phyloP scores from a whole-genome alignment of 2,113 vertebrate species.

The Calonectris borealis region DNA sequence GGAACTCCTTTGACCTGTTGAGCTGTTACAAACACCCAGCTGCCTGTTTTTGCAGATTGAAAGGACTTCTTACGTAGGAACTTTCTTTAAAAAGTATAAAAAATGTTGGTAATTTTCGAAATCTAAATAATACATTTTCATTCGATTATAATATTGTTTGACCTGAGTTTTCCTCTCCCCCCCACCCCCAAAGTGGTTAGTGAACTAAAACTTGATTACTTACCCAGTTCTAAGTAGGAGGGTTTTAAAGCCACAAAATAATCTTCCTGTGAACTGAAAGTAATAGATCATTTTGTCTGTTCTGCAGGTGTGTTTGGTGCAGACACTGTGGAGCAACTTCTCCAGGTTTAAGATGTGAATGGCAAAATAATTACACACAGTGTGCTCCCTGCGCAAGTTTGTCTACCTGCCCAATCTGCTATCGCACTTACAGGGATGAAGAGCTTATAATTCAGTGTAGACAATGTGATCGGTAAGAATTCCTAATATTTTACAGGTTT shows the following conservation, averaged over 20 bases:
- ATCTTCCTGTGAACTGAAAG: not conserved
- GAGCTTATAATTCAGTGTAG: conserved; percentile 93
- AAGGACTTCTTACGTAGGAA: not conserved
- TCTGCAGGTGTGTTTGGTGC: conserved; percentile 94
- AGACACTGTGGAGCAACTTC: conserved; percentile 91
- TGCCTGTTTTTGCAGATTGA: not conserved
- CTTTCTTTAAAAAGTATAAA: not conserved
- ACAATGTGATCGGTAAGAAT: conserved; percentile 89
- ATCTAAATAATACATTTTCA: not conserved
- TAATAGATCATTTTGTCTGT: not conserved
- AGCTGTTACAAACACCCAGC: not conserved
- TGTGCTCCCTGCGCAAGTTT: conserved; percentile 93
- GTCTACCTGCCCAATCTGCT: conserved; percentile 86
- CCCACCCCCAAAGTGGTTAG: not conserved
- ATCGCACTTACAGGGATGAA: conserved; percentile 82
- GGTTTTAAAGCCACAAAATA: not conserved
- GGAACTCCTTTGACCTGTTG: not conserved
- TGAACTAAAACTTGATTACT: not conserved
- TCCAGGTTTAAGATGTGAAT: conserved; percentile 88
- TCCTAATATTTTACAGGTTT: not conserved
- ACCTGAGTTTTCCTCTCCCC: not conserved
- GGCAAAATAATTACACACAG: conserved; percentile 96
- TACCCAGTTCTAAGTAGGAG: not conserved
- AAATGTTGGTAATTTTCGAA: not conserved
- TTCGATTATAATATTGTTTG: not conserved